A percentile compares a stretch with the other conserved stretches of the same genome.
phyloP scores from a whole-genome alignment of 2,113 vertebrate species.

The Entomyzon cyanotis region DNA sequence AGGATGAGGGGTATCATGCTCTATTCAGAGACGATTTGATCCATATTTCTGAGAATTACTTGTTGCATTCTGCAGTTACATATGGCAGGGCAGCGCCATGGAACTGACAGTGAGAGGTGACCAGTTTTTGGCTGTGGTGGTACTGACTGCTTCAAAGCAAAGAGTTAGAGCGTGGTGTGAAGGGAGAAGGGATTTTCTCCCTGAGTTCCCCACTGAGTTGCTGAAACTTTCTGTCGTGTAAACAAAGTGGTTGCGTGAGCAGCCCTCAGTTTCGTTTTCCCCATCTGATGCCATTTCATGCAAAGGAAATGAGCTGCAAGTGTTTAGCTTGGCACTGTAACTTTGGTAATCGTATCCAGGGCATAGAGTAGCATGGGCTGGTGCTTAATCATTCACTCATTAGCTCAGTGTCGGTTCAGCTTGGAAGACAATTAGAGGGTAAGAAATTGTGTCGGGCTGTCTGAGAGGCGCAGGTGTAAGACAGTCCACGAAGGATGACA shows the following conservation, averaged over 20 bases:
- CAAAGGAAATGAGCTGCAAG: conserved; percentile 39
- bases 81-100: background rate
- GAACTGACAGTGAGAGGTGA: background rate
- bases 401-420: conserved; percentile 26
- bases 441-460: conserved; percentile 48
- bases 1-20: rapidly evolving
- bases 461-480: conserved; percentile 4
- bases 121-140: background rate
- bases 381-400: conserved; percentile 56
- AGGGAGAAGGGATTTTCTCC: background rate
- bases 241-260: background rate
- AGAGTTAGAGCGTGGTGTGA: rapidly evolving
- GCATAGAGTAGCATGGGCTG: conserved; percentile 51
- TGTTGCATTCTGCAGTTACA: background rate
- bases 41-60: background rate
- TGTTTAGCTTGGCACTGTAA: conserved; percentile 39
- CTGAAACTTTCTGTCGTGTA: background rate
- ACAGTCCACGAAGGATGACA: background rate
- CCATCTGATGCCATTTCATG: background rate
- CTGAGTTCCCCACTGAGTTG: rapidly evolving
- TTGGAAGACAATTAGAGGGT: conserved; percentile 55
- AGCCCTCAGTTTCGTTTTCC: background rate
- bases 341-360: conserved; percentile 62
- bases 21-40: background rate
- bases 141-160: rapidly evolving